Evolutionary conservation across 2,113 vertebrate genomes (phyloP).

Genomic region (Suricata suricatta): DNA sequence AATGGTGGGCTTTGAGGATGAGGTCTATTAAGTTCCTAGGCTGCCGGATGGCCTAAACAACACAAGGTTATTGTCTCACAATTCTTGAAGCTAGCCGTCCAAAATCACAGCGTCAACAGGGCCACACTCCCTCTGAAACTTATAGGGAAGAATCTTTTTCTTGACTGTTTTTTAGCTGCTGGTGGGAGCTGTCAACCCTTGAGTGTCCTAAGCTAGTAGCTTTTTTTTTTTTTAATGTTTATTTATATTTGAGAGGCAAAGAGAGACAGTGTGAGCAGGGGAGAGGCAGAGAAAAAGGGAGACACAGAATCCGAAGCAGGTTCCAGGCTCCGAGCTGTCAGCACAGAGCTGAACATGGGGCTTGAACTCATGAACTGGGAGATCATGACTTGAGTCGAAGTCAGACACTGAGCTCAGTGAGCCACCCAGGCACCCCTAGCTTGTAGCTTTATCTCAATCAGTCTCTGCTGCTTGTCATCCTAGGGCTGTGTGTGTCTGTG

Average conservation of each 20-base stretch:
- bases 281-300: no score
- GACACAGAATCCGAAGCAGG: no score
- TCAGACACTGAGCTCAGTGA: no score
- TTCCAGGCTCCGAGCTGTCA: no score
- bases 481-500: background rate
- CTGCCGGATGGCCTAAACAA: background rate
- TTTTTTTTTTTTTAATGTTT: background rate
- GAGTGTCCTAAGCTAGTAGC: background rate
- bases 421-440: background rate
- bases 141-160: background rate
- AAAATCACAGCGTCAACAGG: background rate
- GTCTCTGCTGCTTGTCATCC: background rate
- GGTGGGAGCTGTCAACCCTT: background rate
- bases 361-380: no score
- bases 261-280: no score
- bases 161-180: background rate
- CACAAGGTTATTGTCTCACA: background rate
- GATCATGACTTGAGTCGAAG: no score
- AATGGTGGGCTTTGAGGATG: background rate
- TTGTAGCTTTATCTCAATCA: background rate
- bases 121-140: background rate
- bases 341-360: no score
- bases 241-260: no score
- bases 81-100: background rate
- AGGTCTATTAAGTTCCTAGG: background rate